Evolutionary conservation across 2,113 vertebrate species (phyloP).

Genomic region (Catharus bicknelli): DNA sequence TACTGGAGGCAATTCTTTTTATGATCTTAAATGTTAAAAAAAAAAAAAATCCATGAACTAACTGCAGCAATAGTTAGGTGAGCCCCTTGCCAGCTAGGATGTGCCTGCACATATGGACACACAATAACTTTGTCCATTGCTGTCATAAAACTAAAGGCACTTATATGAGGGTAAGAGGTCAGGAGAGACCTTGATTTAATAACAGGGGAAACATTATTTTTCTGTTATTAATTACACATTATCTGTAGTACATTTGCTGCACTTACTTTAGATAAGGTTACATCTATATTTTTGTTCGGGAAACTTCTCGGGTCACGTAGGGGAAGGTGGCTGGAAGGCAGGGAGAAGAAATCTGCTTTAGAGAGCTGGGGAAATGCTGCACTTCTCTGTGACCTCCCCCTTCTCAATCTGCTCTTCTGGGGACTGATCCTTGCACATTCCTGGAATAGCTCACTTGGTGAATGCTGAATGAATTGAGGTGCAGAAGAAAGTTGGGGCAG

Average conservation of each 20-base stretch:
- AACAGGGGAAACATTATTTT: constrained; percentile 69
- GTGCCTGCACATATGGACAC: background rate
- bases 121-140: constrained; percentile 52
- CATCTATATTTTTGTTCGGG: constrained; percentile 70
- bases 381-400: background rate
- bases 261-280: constrained; percentile 74
- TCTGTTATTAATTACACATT: constrained; percentile 79
- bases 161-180: constrained; percentile 72
- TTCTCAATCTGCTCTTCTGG: background rate
- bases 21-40: background rate
- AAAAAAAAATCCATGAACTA: background rate
- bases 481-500: background rate
- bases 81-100: background rate
- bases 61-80: constrained; percentile 17
- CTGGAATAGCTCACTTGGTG: constrained; percentile 26
- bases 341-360: background rate
- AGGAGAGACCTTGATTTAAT: constrained; percentile 57
- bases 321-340: constrained; percentile 48
- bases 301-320: constrained; percentile 23
- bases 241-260: constrained; percentile 57
- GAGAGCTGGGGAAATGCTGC: background rate
- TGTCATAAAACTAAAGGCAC: constrained; percentile 74
- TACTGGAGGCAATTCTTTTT: background rate
- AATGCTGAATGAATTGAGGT: background rate
- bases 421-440: constrained; percentile 56